These are phyloP conservation scores for Acrocephalus kingi DNA, from an alignment of 2,113 vertebrate genomes.

Conservation along the genomic window DNA sequence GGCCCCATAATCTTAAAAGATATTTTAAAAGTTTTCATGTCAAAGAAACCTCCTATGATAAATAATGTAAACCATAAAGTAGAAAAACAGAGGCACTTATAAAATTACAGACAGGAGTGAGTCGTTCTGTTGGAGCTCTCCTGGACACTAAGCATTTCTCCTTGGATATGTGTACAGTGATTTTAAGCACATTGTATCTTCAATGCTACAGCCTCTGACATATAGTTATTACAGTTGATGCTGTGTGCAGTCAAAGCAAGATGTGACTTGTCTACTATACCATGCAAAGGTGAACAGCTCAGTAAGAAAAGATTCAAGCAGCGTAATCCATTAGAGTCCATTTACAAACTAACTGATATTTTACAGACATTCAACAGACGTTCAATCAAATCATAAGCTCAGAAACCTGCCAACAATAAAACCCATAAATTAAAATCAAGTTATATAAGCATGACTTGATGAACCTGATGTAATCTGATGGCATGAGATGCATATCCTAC, in stretches of 20 bases:
- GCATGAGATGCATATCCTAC: slow-evolving; percentile 44
- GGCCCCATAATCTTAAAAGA: neutral
- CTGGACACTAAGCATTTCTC: neutral
- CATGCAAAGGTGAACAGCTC: slow-evolving; percentile 65
- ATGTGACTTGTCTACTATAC: slow-evolving; percentile 56
- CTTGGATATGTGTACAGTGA: neutral
- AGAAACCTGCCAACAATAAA: slow-evolving; percentile 68
- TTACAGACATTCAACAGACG: slow-evolving; percentile 65
- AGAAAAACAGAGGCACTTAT: neutral
- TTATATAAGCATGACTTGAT: slow-evolving; percentile 69
- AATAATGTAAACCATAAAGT: neutral
- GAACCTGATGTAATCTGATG: slow-evolving; percentile 67
- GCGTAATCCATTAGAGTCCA: slow-evolving; percentile 59
- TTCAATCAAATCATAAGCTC: slow-evolving; percentile 68
- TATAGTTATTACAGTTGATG: slow-evolving; percentile 47
- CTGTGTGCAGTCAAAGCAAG: slow-evolving; percentile 31
- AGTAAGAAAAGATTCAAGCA: slow-evolving; percentile 40
- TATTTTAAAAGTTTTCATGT: neutral
- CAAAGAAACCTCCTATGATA: neutral
- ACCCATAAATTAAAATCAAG: slow-evolving; percentile 68
- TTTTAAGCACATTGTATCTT: slow-evolving; percentile 35
- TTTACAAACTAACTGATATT: slow-evolving; percentile 69
- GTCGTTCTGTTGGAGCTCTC: neutral
- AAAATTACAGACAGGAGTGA: neutral
- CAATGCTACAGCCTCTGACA: slow-evolving; percentile 32